Base-by-base conservation (phyloP, 1,140 invertebrate species). In the Protaetia brevitarsis region DNA sequence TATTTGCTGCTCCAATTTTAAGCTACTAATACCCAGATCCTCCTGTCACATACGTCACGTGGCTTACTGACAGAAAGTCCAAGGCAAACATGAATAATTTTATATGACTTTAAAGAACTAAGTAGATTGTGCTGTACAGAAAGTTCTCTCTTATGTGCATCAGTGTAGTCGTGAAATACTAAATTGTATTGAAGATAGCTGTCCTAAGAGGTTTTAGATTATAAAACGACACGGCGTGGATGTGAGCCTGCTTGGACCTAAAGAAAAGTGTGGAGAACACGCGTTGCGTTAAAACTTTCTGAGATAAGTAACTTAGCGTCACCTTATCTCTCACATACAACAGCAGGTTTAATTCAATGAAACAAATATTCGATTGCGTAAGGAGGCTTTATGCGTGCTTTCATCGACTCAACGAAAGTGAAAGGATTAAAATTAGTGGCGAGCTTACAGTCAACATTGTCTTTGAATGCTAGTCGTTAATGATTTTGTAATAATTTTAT, bases 291-390 rank as follows among this genome's bases (percentile, higher is more conserved):
- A 51, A 51, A 51, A 51, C 26, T 5, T 51, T 19, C 10, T 19
- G 19, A 19, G 41, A 51, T 51, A 51, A 51, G 41, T 19, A 51
- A 51, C 41, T 51, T 51, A 51, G n/a, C 26, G 41, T 51, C 41
- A 19, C 19, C 41, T 51, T 51, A 23, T 19, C 2, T n/a, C 26
- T 2, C 16, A 23, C 41, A 23, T 51, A 19, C 3, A 4, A 51
- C 19, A 51, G 26, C 16, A 21, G 41, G 16, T 51, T 51, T 51
- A 51, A 51, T 51, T 51, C 41, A 23, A 51, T 7, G 41, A n/a
- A 51, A 21, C 26, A 51, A 51, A 51, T 51, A 51, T 51, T 23
- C 41, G 41, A 51, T 51, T 51, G 16, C 19, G 41, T 51, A 51
- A 51, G 16, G 26, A 6, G 16, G 41, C 10, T 51, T 51, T 16